phyloP scores from a whole-genome alignment of 1,140 invertebrate genomes.

The Babylonia areolata region DNA sequence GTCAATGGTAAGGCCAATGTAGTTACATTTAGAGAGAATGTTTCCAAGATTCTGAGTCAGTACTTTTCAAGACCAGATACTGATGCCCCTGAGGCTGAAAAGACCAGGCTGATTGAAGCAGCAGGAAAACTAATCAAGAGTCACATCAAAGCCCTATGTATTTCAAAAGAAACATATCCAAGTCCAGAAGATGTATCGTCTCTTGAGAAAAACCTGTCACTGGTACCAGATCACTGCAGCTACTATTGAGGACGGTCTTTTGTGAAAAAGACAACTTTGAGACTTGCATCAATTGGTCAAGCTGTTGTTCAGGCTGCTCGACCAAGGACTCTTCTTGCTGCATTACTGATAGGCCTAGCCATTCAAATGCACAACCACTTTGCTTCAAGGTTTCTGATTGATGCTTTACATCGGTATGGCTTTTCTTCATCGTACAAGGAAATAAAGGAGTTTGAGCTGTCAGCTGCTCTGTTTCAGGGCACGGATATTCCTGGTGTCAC shows the following conservation, averaged over 20 bases:
- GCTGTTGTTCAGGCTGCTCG: constrained; percentile 45
- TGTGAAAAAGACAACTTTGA: constrained; percentile 32
- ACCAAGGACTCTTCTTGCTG: constrained; percentile 45
- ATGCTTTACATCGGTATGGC: constrained; percentile 34
- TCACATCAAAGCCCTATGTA: constrained; percentile 37
- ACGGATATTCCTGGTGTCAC: constrained; percentile 25
- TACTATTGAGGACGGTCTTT: constrained; percentile 30
- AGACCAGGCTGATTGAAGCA: constrained; percentile 32
- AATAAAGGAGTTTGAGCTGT: constrained; percentile 41
- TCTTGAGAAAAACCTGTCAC: not conserved
- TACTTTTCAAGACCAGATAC: constrained; percentile 31
- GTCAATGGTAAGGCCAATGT: constrained; percentile 46
- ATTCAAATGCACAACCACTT: constrained; percentile 51
- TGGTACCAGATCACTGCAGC: constrained; percentile 30
- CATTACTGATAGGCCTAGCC: constrained; percentile 49
- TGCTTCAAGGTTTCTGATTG: constrained; percentile 48
- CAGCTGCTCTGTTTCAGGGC: constrained; percentile 35
- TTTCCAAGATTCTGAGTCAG: constrained; percentile 35
- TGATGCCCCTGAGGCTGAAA: constrained; percentile 1
- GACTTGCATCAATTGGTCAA: constrained; percentile 46
- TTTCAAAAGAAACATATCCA: constrained; percentile 29
- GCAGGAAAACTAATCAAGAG: constrained; percentile 42
- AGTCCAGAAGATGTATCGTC: constrained; percentile 11
- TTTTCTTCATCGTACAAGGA: constrained; percentile 47
- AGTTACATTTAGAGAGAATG: constrained; percentile 37